phyloP scores from a whole-genome alignment of 2,797 vertebrate species.

The Falco biarmicus region DNA sequence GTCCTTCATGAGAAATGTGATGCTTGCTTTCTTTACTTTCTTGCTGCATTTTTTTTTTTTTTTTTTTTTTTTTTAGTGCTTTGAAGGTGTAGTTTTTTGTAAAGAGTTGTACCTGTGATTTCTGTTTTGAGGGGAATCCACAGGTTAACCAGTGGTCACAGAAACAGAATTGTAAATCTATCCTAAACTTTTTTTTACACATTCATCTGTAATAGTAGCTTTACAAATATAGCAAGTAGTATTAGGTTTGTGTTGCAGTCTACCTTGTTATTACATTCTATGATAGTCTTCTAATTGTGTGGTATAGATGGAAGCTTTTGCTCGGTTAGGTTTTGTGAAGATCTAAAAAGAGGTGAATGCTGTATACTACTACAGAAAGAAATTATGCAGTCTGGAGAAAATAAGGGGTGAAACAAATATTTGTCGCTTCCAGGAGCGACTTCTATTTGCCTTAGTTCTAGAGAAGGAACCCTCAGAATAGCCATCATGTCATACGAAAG shows the following conservation, averaged over 20 bases:
- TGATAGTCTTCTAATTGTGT: neutral
- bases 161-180: neutral
- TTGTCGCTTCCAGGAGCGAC: constrained; percentile 27
- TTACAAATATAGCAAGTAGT: neutral
- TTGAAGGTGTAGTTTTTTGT: neutral
- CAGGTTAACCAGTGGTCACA: neutral
- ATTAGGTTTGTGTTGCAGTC: neutral
- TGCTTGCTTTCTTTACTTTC: neutral
- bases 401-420: constrained; percentile 26
- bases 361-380: neutral
- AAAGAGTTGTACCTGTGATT: neutral
- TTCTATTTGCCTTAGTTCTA: constrained; percentile 10
- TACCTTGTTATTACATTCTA: constrained; percentile 1
- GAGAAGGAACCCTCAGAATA: constrained; percentile 24
- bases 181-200: neutral
- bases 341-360: constrained; percentile 21
- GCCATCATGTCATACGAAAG: neutral
- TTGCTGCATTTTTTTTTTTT: no score
- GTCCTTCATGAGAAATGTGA: neutral
- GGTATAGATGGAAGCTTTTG: neutral
- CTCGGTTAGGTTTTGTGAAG: neutral
- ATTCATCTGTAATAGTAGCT: neutral
- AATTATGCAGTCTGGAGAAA: neutral
- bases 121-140: neutral
- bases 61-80: neutral